Evolutionary conservation across 2,888 invertebrate genomes (phyloP), one percentile per base, ranked within the genome.

Genomic region (Charanyca ferruginea): DNA sequence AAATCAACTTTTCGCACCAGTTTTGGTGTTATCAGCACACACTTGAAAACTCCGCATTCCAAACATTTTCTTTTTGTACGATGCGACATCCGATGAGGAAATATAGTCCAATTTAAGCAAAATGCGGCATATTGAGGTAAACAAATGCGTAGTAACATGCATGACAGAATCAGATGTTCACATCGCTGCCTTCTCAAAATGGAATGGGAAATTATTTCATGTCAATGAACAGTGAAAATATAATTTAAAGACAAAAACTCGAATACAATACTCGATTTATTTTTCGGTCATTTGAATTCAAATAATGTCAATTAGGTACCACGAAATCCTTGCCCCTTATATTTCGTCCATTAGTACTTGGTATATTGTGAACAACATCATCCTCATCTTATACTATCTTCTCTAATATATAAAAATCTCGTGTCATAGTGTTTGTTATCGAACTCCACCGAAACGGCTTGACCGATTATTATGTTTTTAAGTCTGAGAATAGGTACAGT

Each of bases 41-140:
- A 55, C 42, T 57, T 38, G 45, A 57, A 42, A 4, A 47, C 44
- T 25, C 16, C 23, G 0, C n/a, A 38, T 23, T n/a, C 9, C 11
- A n/a, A n/a, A 74, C 28, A 18, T 45, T 55, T 42, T 41, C 48
- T 54, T 66, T 73, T 22, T 25, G 28, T 44, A 28, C 38, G 28
- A 65, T 48, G 38, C 23, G 38, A n/a, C 22, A 22, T 32, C 32
- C 32, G 38, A 23, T 11, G 1, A 49, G 16, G 38, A 45, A 51
- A 55, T 44, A n/a, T n/a, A 13, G 3, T n/a, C n/a, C 13, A 45
- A 38, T 49, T 52, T 67, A 20, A 45, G 22, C 32, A 0, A 52
- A 57, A 67, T 67, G 42, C 22, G 18, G 32, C n/a, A 52, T 53
- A 8, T 54, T 44, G 22, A 23, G 5, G 49, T 28, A 25, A 66